These are phyloP conservation scores for Neomonachus schauinslandi DNA, from an alignment of 2,113 vertebrate species.

Conservation along the genomic window DNA sequence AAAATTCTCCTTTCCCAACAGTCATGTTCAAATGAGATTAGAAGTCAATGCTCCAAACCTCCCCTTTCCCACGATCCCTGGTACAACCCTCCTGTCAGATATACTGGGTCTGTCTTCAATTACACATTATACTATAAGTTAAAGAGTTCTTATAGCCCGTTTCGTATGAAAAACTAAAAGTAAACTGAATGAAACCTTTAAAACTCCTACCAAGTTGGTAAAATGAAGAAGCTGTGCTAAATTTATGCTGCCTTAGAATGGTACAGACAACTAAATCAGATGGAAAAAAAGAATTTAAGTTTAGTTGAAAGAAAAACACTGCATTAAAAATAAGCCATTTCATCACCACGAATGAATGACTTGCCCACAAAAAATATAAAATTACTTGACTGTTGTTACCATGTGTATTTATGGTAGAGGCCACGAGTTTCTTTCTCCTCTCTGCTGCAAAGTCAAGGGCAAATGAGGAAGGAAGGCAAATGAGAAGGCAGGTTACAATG, in stretches of 20 bases:
- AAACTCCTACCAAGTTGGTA: constrained; percentile 18
- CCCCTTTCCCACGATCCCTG: background rate
- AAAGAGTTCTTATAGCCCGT: background rate
- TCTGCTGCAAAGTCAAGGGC: constrained; percentile 23
- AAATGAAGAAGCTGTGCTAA: constrained; percentile 54
- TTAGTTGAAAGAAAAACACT: constrained; percentile 66
- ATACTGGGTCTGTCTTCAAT: background rate
- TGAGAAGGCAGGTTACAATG: constrained; percentile 37
- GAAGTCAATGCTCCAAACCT: constrained; percentile 22
- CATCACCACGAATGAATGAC: constrained; percentile 41
- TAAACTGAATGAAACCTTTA: constrained; percentile 43
- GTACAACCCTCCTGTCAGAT: background rate
- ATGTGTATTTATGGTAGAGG: constrained; percentile 12
- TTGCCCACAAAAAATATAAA: constrained; percentile 37
- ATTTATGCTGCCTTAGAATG: constrained; percentile 30
- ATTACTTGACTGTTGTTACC: constrained; percentile 32
- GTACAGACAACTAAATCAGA: constrained; percentile 21
- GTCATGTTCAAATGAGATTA: constrained; percentile 33
- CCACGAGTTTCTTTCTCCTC: background rate
- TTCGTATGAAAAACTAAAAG: constrained; percentile 34
- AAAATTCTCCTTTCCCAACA: background rate
- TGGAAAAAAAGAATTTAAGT: background rate
- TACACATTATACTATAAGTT: background rate
- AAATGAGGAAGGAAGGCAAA: background rate
- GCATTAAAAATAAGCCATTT: constrained; percentile 64